A percentile compares a stretch with the other conserved stretches of the same genome.
Evolutionary conservation across 1,140 invertebrate species (phyloP).

Genomic region (Drosophila kepulauana): DNA sequence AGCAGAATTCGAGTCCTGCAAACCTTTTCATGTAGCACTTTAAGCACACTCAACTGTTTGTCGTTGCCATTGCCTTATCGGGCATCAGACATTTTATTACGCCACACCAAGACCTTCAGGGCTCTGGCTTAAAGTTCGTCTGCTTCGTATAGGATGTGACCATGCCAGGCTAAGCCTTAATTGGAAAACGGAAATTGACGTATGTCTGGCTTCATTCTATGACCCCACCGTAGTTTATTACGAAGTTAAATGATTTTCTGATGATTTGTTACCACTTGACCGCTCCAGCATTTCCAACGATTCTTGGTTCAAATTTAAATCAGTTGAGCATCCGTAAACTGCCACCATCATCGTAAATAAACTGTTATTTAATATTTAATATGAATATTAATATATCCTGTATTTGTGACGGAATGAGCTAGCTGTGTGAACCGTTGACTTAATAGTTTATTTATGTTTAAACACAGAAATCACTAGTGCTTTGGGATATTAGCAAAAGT

Average conservation of each 20-base stretch:
- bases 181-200: constrained; percentile 76
- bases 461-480: constrained; percentile 22
- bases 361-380: constrained; percentile 75
- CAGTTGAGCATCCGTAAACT: not conserved
- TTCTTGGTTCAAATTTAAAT: not conserved
- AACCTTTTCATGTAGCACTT: constrained; percentile 17
- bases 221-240: constrained; percentile 72
- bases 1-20: constrained; percentile 48
- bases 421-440: constrained; percentile 11
- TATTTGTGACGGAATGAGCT: too few species aligned
- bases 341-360: constrained; percentile 70
- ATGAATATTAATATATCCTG: too few species aligned
- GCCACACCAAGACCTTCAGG: constrained; percentile 30
- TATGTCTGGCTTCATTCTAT: constrained; percentile 73
- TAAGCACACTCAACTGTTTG: constrained; percentile 53
- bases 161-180: constrained; percentile 44
- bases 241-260: constrained; percentile 66
- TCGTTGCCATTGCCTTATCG: constrained; percentile 61
- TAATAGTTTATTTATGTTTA: constrained; percentile 3
- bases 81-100: constrained; percentile 77
- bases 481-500: too few species aligned
- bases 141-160: too few species aligned
- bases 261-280: constrained; percentile 73
- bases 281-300: not conserved
- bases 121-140: not conserved